Base-by-base conservation (phyloP, 2,113 vertebrate species). In the Nyctibius bracteatus region DNA sequence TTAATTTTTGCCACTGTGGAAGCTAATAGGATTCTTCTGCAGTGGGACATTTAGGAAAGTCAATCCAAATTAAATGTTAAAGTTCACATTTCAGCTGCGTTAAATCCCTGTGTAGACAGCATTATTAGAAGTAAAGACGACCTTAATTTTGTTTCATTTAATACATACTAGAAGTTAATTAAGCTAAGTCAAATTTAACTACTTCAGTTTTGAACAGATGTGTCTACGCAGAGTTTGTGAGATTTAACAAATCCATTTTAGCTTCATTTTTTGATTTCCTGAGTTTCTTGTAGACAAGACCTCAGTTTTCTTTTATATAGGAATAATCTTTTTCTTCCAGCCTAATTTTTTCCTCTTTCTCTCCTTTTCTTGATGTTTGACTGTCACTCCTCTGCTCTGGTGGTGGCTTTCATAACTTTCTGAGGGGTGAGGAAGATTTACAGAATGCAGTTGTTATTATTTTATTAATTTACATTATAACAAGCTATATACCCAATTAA, bases 21-120 rank as follows among this genome's bases (percentile, higher is more conserved):
- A 93, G 46, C 75, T 90, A 94, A 90, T 91, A 94, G 79, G 23
- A 57, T 61, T 92, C 47, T 89, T 91, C 91, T 85, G 78, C 65
- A 87, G 7, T 89, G 84, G 89, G 84, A 95, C 78, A 87, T 87
- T 94, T 75, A 92, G 44, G 73, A 95, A 94, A 96, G 86, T 96
- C 91, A 92, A 91, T 95, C 77, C 89, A 96, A 96, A 97, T 96
- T 95, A 94, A 92, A 95, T 92, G 92, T 84, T 91, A 94, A 95
- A 91, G 94, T 94, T 95, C 89, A 79, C 62, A 87, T 68, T 94
- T 95, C 41, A 71, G 78, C 81, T 75, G 57, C 47, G 52, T 92
- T 94, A 95, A 96, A 96, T 89, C 81, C 73, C 52, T 77, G 57
- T 75, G 73, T 96, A 89, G 86, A 94, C 70, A 95, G 52, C 77